phyloP scores from a whole-genome alignment of 2,888 invertebrate genomes.

The Germaria angustata region DNA sequence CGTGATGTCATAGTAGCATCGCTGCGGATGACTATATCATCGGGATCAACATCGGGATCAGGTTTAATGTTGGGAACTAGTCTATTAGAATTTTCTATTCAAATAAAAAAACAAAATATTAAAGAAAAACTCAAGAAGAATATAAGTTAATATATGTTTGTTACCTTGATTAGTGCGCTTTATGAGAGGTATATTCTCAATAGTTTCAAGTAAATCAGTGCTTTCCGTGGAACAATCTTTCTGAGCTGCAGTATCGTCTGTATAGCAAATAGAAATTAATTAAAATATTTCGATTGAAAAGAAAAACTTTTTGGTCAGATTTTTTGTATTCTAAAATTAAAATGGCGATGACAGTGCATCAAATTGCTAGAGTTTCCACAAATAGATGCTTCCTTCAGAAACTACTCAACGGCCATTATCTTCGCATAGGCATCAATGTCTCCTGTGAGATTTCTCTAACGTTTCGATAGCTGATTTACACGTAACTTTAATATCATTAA shows the following conservation, averaged over 20 bases:
- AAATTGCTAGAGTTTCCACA: too few species aligned
- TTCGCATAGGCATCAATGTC: too few species aligned
- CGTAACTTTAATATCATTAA: too few species aligned
- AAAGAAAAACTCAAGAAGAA: neutral
- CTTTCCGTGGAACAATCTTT: neutral
- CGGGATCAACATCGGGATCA: constrained; percentile 42
- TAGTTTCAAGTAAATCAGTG: neutral
- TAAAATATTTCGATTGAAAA: too few species aligned
- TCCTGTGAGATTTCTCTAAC: too few species aligned
- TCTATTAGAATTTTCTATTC: neutral
- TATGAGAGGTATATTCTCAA: neutral
- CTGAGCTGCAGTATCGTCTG: neutral
- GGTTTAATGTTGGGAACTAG: constrained; percentile 21
- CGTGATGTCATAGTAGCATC: neutral
- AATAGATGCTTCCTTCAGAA: too few species aligned
- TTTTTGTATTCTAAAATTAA: too few species aligned
- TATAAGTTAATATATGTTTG: neutral
- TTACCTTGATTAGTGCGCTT: neutral
- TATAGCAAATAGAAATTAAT: neutral
- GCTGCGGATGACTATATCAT: constrained; percentile 27
- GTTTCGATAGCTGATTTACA: too few species aligned
- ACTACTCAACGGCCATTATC: too few species aligned
- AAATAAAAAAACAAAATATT: neutral
- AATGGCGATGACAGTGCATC: too few species aligned
- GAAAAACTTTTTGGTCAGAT: too few species aligned